These are phyloP conservation scores for Aphrocallistes beatrix DNA, from an alignment of 37 sponge, comb jelly and placozoan species.

Conservation along the genomic window DNA sequence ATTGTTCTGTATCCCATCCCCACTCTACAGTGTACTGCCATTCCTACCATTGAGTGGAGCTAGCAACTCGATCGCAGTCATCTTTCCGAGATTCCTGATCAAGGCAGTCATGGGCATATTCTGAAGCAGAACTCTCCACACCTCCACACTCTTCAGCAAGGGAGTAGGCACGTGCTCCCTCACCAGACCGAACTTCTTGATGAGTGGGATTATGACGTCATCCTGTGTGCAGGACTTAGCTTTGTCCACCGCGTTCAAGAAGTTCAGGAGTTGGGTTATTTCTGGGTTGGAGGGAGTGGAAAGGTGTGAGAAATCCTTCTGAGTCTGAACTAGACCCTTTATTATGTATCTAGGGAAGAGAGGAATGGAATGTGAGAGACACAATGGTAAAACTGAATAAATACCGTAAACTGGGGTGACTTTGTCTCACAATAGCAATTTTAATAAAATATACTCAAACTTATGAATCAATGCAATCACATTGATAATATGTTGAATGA, in stretches of 20 bases:
- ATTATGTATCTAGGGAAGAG: conserved; percentile 38
- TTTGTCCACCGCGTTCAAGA: conserved; percentile 41
- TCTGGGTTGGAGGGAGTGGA: neutral
- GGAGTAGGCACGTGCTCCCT: conserved; percentile 54
- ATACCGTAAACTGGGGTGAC: no score
- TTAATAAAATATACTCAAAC: no score
- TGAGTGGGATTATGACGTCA: conserved; percentile 23
- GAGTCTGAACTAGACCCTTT: conserved; percentile 41
- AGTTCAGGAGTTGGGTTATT: conserved; percentile 14
- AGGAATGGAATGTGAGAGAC: no score
- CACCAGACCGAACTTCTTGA: conserved; percentile 34
- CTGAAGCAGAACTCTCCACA: conserved; percentile 55
- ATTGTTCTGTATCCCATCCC: no score
- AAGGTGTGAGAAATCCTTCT: conserved; percentile 4
- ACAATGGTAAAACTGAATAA: no score
- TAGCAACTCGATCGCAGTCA: conserved; percentile 55
- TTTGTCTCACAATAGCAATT: no score
- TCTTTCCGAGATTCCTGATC: conserved; percentile 67
- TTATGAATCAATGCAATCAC: no score
- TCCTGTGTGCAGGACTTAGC: conserved; percentile 39
- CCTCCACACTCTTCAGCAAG: conserved; percentile 41
- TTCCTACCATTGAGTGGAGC: conserved; percentile 31
- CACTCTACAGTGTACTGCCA: no score
- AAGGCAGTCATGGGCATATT: conserved; percentile 72
- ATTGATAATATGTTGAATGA: no score